These are phyloP conservation scores for Palythoa grandiflora DNA, from an alignment of 92 coral and sea anemone genomes.

Conservation along the genomic window DNA sequence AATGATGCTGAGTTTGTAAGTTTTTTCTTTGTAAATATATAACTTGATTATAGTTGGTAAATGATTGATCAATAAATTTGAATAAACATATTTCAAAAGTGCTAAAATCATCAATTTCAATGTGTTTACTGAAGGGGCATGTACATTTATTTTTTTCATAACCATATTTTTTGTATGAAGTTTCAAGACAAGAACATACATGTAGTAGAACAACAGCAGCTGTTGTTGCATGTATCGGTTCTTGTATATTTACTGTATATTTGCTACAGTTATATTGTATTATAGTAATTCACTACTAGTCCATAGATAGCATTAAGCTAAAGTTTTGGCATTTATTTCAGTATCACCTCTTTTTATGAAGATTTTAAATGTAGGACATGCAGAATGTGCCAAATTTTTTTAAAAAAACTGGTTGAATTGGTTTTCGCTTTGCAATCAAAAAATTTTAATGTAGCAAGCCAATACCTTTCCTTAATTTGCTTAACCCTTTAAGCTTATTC, in stretches of 20 bases:
- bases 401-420: no score
- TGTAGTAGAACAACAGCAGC: background rate
- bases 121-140: background rate
- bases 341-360: background rate
- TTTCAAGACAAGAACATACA: background rate
- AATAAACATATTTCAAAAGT: slow-evolving; percentile 9
- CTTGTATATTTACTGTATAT: background rate
- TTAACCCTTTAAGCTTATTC: no score
- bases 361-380: background rate
- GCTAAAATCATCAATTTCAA: background rate
- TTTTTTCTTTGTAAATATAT: slow-evolving; percentile 30
- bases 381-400: background rate
- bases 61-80: slow-evolving; percentile 1
- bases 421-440: no score
- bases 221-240: background rate
- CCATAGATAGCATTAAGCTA: background rate
- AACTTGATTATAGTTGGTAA: slow-evolving; percentile 13
- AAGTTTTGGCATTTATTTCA: background rate
- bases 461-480: no score
- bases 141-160: background rate
- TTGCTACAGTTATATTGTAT: background rate
- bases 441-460: no score
- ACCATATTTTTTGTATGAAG: background rate
- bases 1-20: slow-evolving; percentile 5
- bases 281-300: background rate